Base-by-base conservation (phyloP, 2,888 invertebrate genomes). In the Lamellibrachia columna region DNA sequence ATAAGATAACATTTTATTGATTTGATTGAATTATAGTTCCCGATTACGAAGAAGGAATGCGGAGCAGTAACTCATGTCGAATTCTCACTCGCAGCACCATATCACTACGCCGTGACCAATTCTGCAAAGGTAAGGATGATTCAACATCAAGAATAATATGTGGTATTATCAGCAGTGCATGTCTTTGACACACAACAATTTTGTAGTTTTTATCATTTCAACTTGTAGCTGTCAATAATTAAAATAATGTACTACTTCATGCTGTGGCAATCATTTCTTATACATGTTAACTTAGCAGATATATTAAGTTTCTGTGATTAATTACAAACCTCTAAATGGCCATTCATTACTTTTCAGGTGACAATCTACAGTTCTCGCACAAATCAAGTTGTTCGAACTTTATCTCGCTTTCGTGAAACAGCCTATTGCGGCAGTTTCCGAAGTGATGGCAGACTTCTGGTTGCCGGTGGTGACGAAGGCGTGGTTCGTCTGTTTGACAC, bases 31-130 rank as follows among this genome's bases (percentile, higher is more conserved):
- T 96, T 95, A 90, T 96, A 98, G 99, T 97, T 97, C 93, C 98
- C 99, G 53, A 98, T 98, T 2, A 97, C 98, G 90, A 97, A 98
- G 0, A 99, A 99, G 96, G 99, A 99, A 96, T 98, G 98, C 96
- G 98, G 98, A 52, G 98, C 98, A 0, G 98, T 99, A 92, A 98
- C 99, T 96, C 98, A 98, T 95, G 97, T 99, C 91, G 98, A 99
- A 96, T 98, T 99, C 96, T 98, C 98, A 93, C 98, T 98, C 0
- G 97, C 98, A 11, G 98, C 98, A 95, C 99, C 99, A 0, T 97
- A 98, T 97, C 98, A 98, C 96, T 98, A 99, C 97, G 99, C 99
- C 8, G 98, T 98, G 40, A 99, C 99, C 92, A 98, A 98, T 96
- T 99, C 99, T 0, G 98, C 98, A 0, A 97, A 98, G 96, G 98